Evolutionary conservation across 2,888 invertebrate genomes (phyloP).

Genomic region (Hydroisotoma schaefferi): DNA sequence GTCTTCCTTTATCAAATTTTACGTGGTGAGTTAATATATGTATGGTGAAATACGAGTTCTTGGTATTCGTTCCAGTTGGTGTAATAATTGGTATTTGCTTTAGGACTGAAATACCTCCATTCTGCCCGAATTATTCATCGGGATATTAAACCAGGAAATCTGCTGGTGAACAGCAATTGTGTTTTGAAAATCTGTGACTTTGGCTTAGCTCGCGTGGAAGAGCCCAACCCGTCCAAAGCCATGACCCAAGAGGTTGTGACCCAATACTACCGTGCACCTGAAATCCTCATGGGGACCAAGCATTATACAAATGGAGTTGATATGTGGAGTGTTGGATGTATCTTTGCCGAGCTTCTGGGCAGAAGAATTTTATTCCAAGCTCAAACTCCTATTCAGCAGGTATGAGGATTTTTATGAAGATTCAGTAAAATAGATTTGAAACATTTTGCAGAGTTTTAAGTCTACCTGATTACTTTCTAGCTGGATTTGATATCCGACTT

Average conservation of each 20-base stretch:
- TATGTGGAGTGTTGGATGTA: constrained; percentile 99
- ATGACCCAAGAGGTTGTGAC: constrained; percentile 99
- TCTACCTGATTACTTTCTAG: constrained; percentile 55
- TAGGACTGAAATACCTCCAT: constrained; percentile 96
- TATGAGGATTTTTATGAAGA: constrained; percentile 51
- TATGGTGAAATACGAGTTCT: constrained; percentile 60
- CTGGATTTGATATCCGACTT: constrained; percentile 96
- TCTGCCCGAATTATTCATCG: constrained; percentile 96
- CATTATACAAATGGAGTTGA: constrained; percentile 96
- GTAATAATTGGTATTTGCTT: constrained; percentile 48
- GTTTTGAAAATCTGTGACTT: constrained; percentile 99
- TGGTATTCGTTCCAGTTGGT: constrained; percentile 1
- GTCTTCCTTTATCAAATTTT: constrained; percentile 99
- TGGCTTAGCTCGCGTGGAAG: constrained; percentile 88
- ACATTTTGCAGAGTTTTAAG: not conserved
- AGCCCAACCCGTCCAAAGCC: constrained; percentile 84
- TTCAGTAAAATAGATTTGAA: not conserved
- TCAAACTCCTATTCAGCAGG: constrained; percentile 94
- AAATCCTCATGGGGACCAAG: constrained; percentile 97
- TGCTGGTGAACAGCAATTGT: constrained; percentile 98
- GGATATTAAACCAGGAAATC: constrained; percentile 98
- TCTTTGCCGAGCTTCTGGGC: constrained; percentile 95
- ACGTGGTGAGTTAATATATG: too few relatives aligned
- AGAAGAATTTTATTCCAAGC: constrained; percentile 96
- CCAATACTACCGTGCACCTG: constrained; percentile 98